These are phyloP conservation scores for Cyrtonyx montezumae DNA, from an alignment of 2,113 vertebrate genomes.

Conservation along the genomic window DNA sequence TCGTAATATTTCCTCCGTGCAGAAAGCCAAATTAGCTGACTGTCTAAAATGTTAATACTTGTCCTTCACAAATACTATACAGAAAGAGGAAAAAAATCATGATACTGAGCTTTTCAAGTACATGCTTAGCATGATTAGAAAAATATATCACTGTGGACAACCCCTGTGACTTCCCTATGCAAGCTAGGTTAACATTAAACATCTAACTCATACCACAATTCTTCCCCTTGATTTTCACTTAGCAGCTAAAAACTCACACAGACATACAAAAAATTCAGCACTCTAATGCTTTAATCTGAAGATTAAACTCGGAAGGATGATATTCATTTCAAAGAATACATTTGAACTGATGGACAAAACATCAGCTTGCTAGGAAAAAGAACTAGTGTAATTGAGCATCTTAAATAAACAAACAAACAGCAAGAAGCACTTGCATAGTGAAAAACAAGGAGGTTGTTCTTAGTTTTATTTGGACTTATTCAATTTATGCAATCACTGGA, in stretches of 20 bases:
- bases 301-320: neutral
- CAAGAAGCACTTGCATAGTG: neutral
- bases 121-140: neutral
- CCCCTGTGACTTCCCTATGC: neutral
- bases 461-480: neutral
- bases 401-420: neutral
- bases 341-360: neutral
- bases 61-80: slow-evolving; percentile 48
- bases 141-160: neutral
- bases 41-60: slow-evolving; percentile 68
- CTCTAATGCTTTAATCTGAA: neutral
- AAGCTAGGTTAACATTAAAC: neutral
- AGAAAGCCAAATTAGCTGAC: slow-evolving; percentile 60
- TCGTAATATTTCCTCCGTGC: slow-evolving; percentile 31
- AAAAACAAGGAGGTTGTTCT: neutral
- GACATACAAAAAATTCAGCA: neutral
- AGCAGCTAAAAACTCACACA: neutral
- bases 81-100: neutral
- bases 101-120: neutral
- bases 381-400: neutral
- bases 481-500: neutral
- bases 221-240: neutral
- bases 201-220: neutral
- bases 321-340: neutral
- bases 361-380: neutral